A percentile compares a stretch with the other conserved stretches of the same genome.
phyloP scores from a whole-genome alignment of 35 echinoderm and acorn worm species.

The Amphiura filiformis region DNA sequence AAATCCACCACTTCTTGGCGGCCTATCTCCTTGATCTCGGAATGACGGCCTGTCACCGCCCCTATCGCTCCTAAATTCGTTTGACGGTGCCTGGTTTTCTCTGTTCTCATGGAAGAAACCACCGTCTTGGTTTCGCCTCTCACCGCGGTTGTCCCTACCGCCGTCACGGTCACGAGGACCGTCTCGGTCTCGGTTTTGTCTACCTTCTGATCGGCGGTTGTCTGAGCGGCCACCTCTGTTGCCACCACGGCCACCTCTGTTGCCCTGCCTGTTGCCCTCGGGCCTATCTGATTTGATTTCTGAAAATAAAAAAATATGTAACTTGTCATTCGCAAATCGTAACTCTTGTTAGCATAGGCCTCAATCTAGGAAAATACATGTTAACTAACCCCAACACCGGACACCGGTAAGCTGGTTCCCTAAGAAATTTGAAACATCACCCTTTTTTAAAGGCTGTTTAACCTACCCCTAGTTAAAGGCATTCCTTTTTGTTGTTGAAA shows the following conservation, averaged over 20 bases:
- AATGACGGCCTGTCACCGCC: constrained; percentile 33
- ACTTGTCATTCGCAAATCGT: too few relatives aligned
- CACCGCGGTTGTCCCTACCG: not conserved
- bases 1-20: too few relatives aligned
- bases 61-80: constrained; percentile 49
- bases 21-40: constrained; percentile 57
- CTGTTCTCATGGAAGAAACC: constrained; percentile 55
- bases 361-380: too few relatives aligned
- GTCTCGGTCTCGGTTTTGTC: not conserved
- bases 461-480: too few relatives aligned
- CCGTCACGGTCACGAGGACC: not conserved
- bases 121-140: constrained; percentile 58
- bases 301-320: not conserved
- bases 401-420: too few relatives aligned
- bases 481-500: too few relatives aligned
- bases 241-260: constrained; percentile 45
- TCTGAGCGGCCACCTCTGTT: constrained; percentile 30
- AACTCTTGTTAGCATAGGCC: too few relatives aligned
- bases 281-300: constrained; percentile 4
- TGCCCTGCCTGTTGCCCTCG: constrained; percentile 11
- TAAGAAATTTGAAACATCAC: too few relatives aligned
- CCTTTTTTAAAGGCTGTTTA: too few relatives aligned
- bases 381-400: too few relatives aligned
- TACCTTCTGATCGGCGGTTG: not conserved
- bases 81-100: constrained; percentile 76